Conservation (phyloP, 2,888 invertebrate genomes). For the Chloroclystis v-ata region DNA sequence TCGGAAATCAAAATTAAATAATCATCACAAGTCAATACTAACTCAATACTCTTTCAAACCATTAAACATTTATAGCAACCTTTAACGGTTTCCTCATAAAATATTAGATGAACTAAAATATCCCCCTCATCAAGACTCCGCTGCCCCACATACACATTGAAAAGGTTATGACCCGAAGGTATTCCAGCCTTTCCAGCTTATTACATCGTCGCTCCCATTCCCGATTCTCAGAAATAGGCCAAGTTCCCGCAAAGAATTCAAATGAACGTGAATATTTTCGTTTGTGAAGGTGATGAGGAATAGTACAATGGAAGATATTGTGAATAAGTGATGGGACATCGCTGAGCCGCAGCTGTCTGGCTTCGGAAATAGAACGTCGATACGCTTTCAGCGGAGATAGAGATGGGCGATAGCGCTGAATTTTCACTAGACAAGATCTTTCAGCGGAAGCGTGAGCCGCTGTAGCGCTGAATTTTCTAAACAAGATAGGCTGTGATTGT, state of each 20-base stretch:
- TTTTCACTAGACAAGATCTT: slow-evolving; percentile 17
- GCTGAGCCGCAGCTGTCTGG: slow-evolving; percentile 45
- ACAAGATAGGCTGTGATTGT: no score
- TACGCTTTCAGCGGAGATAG: slow-evolving; percentile 28
- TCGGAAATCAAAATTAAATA: not conserved
- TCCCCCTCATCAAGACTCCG: not conserved
- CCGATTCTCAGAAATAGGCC: slow-evolving; percentile 18
- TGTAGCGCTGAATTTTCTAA: no score
- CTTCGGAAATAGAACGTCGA: slow-evolving; percentile 55
- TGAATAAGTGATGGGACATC: slow-evolving; percentile 53
- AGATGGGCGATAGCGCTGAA: slow-evolving; percentile 22
- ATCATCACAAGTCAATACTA: no score
- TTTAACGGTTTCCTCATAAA: no score
- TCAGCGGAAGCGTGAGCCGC: no score
- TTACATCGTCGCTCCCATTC: slow-evolving; percentile 14
- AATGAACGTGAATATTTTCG: slow-evolving; percentile 24
- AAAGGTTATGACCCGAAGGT: slow-evolving; percentile 7
- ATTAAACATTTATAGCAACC: no score
- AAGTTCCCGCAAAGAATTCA: slow-evolving; percentile 19
- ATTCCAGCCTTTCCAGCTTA: slow-evolving; percentile 19
- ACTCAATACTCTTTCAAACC: no score
- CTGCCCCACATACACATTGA: not conserved
- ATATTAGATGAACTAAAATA: not conserved
- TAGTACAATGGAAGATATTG: slow-evolving; percentile 42
- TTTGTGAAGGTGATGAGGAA: slow-evolving; percentile 31